These are phyloP conservation scores for Chunga burmeisteri DNA, from an alignment of 2,113 vertebrate genomes.

Conservation along the genomic window DNA sequence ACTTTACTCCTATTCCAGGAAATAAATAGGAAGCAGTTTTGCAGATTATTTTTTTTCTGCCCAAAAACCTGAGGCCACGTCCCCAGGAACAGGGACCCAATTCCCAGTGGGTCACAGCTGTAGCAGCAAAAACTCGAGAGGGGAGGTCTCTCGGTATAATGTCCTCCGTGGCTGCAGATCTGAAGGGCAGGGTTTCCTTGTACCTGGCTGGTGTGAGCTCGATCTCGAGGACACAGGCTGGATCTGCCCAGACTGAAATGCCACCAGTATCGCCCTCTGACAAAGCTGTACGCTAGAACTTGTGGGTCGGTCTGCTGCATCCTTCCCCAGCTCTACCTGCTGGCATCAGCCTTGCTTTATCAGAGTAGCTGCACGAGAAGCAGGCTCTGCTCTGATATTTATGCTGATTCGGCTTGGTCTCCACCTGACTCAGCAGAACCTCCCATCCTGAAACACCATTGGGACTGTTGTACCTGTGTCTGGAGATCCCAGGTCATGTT, in stretches of 20 bases:
- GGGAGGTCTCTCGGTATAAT: neutral
- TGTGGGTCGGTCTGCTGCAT: neutral
- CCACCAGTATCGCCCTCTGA: neutral
- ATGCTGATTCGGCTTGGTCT: neutral
- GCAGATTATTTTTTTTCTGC: neutral
- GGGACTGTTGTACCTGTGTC: neutral
- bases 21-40: neutral
- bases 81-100: neutral
- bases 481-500: neutral
- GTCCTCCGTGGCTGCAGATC: neutral
- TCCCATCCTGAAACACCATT: neutral
- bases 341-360: neutral
- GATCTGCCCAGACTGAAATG: neutral
- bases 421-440: neutral
- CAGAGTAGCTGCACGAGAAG: neutral
- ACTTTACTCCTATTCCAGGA: neutral
- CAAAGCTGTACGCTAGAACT: neutral
- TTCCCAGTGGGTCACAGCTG: no score
- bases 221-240: neutral
- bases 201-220: neutral
- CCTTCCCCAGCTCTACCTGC: neutral
- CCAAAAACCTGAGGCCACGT: neutral
- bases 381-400: neutral
- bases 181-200: neutral
- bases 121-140: neutral